These are phyloP conservation scores for Abrostola triplasia DNA, from an alignment of 2,888 invertebrate genomes.

Conservation along the genomic window DNA sequence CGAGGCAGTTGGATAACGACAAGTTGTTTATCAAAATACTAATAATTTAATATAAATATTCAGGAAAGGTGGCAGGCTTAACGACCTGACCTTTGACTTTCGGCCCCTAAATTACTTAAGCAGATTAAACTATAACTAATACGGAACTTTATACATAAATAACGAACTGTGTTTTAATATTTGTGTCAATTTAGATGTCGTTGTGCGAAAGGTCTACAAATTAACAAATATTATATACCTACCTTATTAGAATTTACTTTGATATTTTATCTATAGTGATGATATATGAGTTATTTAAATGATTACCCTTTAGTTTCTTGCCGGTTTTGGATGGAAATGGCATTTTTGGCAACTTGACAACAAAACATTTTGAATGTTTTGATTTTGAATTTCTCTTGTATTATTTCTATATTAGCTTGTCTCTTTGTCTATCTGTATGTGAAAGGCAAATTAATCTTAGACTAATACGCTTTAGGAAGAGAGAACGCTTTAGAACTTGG, in stretches of 20 bases:
- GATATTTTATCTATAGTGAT: background rate
- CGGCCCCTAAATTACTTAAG: slow-evolving; percentile 15
- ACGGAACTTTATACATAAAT: slow-evolving; percentile 21
- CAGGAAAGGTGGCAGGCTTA: slow-evolving; percentile 14
- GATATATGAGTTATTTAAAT: background rate
- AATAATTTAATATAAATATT: slow-evolving; percentile 47
- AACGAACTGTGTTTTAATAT: slow-evolving; percentile 10
- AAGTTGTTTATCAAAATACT: slow-evolving; percentile 38
- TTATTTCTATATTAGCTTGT: too few relatives aligned
- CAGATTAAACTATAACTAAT: slow-evolving; percentile 20
- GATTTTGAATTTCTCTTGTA: too few relatives aligned
- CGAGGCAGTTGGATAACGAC: slow-evolving; percentile 4
- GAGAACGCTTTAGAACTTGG: too few relatives aligned
- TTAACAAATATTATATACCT: background rate
- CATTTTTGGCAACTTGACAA: too few relatives aligned
- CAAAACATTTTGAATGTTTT: too few relatives aligned
- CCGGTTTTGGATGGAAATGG: too few relatives aligned
- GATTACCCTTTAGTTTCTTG: background rate
- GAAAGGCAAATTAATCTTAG: too few relatives aligned
- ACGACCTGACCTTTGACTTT: slow-evolving; percentile 17
- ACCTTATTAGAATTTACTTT: background rate
- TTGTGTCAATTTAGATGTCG: slow-evolving; percentile 4
- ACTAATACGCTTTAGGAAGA: too few relatives aligned
- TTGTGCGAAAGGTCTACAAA: background rate
- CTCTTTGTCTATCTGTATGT: too few relatives aligned